These are phyloP conservation scores for Pionites leucogaster DNA, from an alignment of 2,113 vertebrate genomes.

Conservation along the genomic window DNA sequence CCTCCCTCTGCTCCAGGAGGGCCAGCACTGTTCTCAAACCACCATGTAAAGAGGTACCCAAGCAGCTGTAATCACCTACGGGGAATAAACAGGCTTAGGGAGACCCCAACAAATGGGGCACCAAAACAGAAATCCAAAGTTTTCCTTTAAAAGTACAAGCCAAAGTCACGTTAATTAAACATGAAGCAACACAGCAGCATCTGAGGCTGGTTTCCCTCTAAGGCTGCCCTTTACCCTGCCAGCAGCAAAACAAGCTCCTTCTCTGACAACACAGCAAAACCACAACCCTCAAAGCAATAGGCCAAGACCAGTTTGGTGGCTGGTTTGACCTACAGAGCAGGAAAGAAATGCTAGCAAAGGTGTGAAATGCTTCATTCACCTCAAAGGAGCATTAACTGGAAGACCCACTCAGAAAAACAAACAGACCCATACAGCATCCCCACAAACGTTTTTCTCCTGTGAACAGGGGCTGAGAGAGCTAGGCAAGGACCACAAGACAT, in stretches of 20 bases:
- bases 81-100: neutral
- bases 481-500: neutral
- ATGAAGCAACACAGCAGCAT: accelerated
- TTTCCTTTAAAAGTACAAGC: neutral
- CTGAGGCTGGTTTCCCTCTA: neutral
- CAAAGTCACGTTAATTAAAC: too few species aligned
- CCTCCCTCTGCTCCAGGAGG: neutral
- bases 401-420: accelerated
- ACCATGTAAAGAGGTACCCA: accelerated
- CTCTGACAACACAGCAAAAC: accelerated
- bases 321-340: neutral
- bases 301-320: neutral
- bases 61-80: accelerated
- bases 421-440: neutral
- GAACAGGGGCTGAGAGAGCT: neutral
- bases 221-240: neutral
- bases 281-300: neutral
- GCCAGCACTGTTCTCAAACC: accelerated
- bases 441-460: neutral
- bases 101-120: neutral
- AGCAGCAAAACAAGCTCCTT: neutral
- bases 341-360: accelerated
- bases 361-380: accelerated
- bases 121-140: neutral
- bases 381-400: accelerated